These are phyloP conservation scores for Acrobasis suavella DNA, from an alignment of 2,888 invertebrate genomes.

Conservation along the genomic window DNA sequence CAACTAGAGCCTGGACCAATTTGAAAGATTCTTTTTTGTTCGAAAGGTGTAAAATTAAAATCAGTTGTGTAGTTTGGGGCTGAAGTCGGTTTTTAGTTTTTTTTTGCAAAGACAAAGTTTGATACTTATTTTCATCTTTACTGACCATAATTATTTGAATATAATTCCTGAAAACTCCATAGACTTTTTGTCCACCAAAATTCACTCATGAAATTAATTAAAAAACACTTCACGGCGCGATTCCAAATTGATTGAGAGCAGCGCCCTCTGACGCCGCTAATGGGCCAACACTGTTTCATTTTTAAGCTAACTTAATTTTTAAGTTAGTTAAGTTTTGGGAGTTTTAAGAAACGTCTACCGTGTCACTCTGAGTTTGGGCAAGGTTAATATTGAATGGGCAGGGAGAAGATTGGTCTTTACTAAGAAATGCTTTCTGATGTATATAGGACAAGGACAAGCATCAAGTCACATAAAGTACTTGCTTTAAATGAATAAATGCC, in stretches of 20 bases:
- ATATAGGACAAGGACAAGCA: too few species aligned
- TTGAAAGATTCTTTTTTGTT: too few species aligned
- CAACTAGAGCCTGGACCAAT: too few species aligned
- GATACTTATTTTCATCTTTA: too few species aligned
- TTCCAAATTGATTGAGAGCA: slow-evolving; percentile 80
- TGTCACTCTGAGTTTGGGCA: slow-evolving; percentile 10
- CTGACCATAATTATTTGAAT: neutral
- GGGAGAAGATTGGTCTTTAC: neutral
- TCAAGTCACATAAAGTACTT: too few species aligned
- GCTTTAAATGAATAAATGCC: too few species aligned
- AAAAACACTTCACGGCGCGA: slow-evolving; percentile 80
- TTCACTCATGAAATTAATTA: slow-evolving; percentile 81
- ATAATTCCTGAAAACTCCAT: slow-evolving; percentile 39
- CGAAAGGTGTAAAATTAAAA: too few species aligned
- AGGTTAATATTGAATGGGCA: slow-evolving; percentile 1
- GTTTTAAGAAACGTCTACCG: slow-evolving; percentile 10
- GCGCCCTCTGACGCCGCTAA: slow-evolving; percentile 68
- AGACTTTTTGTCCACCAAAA: slow-evolving; percentile 48
- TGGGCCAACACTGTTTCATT: slow-evolving; percentile 64
- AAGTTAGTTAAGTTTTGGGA: slow-evolving; percentile 26
- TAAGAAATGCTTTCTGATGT: too few species aligned
- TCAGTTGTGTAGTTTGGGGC: too few species aligned
- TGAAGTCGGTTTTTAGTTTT: too few species aligned
- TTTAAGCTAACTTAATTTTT: slow-evolving; percentile 50
- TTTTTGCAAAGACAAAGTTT: too few species aligned